phyloP scores from a whole-genome alignment of 2,888 invertebrate genomes.

The Pilophorus perplexus region DNA sequence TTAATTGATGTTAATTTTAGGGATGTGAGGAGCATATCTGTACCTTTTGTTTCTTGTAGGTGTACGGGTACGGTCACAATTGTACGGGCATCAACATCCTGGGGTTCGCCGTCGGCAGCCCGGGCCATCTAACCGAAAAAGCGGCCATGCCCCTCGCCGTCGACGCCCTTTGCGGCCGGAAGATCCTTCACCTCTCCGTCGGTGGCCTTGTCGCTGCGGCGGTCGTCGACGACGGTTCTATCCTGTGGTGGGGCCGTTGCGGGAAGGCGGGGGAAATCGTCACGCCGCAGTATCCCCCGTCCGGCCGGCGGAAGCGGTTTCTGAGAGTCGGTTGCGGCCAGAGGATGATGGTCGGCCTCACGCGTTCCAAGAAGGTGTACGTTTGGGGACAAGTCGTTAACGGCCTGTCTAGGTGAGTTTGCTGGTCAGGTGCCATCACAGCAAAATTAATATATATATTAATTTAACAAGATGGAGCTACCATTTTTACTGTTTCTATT shows the following conservation, averaged over 20 bases:
- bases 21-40: too few relatives aligned
- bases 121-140: neutral
- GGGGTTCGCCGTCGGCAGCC: neutral
- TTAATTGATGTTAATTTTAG: too few relatives aligned
- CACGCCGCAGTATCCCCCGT: neutral
- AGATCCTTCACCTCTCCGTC: neutral
- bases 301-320: neutral
- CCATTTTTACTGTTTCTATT: too few relatives aligned
- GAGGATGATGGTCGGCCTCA: neutral
- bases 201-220: neutral
- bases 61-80: slow-evolving; percentile 1
- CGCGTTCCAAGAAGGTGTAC: neutral
- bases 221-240: neutral
- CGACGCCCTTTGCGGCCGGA: neutral
- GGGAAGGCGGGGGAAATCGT: neutral
- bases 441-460: too few relatives aligned
- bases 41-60: too few relatives aligned
- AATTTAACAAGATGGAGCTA: too few relatives aligned
- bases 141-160: neutral
- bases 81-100: slow-evolving; percentile 6
- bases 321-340: neutral
- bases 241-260: slow-evolving; percentile 2
- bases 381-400: slow-evolving; percentile 8
- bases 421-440: too few relatives aligned
- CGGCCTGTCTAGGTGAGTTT: neutral